Percentiles rank a stretch among this genome's conserved stretches.
Evolutionary conservation across 2,113 vertebrate species (phyloP).

Genomic region (Nothocercus julius): DNA sequence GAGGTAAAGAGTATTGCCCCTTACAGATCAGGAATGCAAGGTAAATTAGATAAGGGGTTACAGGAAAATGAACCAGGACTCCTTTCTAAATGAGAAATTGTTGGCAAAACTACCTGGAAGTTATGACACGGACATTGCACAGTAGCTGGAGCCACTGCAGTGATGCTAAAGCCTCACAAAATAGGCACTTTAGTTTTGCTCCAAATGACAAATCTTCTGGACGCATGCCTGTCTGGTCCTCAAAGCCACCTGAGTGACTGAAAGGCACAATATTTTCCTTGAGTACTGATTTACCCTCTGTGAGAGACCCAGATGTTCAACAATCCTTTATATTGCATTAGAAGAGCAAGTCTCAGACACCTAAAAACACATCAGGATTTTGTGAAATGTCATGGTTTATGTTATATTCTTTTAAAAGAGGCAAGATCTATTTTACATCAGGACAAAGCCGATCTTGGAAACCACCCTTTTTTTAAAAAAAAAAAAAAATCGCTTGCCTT

Average conservation of each 20-base stretch:
- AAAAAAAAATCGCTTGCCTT: not conserved
- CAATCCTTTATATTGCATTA: not conserved
- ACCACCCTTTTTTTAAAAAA: too few relatives aligned
- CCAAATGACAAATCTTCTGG: not conserved
- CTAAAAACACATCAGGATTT: not conserved
- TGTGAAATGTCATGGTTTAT: not conserved
- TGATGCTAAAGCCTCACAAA: not conserved
- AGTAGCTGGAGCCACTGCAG: not conserved
- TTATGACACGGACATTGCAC: not conserved
- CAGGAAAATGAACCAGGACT: not conserved
- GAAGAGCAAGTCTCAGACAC: not conserved
- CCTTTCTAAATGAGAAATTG: not conserved
- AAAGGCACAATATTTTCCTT: not conserved
- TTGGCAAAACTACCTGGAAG: not conserved
- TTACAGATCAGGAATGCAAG: not conserved
- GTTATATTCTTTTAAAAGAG: not conserved
- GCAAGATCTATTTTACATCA: not conserved
- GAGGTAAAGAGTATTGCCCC: not conserved
- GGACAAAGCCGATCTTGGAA: not conserved
- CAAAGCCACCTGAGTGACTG: not conserved
- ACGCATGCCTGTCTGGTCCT: not conserved
- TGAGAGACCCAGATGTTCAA: not conserved
- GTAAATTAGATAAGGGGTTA: not conserved
- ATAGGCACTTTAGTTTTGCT: not conserved
- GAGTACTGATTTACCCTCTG: not conserved